Conservation (phyloP, 1,140 invertebrate species). For the Drosophila oshimai region DNA sequence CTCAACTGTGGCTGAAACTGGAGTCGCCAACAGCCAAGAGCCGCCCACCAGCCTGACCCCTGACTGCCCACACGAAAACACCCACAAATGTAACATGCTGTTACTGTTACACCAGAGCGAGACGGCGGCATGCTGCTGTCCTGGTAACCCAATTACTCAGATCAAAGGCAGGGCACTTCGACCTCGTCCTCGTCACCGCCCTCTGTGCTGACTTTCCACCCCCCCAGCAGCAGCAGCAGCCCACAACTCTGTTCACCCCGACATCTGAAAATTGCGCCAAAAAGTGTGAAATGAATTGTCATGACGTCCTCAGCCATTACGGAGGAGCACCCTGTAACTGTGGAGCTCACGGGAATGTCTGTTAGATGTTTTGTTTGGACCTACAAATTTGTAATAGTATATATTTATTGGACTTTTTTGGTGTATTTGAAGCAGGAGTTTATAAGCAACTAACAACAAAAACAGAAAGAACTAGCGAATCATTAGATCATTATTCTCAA, state of each 20-base stretch:
- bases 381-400: neutral
- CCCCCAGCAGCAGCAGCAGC: neutral
- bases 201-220: neutral
- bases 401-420: too few species aligned
- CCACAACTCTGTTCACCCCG: neutral
- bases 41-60: conserved; percentile 37
- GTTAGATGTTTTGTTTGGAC: neutral
- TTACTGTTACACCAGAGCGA: neutral
- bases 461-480: too few species aligned
- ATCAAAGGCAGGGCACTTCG: conserved; percentile 32
- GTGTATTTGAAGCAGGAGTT: too few species aligned
- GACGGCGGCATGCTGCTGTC: conserved; percentile 14
- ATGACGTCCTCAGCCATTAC: conserved; percentile 18
- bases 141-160: conserved; percentile 54
- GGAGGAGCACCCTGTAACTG: neutral
- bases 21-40: conserved; percentile 8
- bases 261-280: conserved; percentile 12
- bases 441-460: too few species aligned
- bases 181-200: neutral
- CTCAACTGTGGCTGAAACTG: conserved; percentile 2
- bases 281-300: conserved; percentile 23
- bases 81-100: conserved; percentile 1
- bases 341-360: neutral
- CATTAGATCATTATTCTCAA: too few species aligned
- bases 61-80: conserved; percentile 17